Evolutionary conservation across 2,888 invertebrate genomes (phyloP).

Genomic region (Thumatha senex): DNA sequence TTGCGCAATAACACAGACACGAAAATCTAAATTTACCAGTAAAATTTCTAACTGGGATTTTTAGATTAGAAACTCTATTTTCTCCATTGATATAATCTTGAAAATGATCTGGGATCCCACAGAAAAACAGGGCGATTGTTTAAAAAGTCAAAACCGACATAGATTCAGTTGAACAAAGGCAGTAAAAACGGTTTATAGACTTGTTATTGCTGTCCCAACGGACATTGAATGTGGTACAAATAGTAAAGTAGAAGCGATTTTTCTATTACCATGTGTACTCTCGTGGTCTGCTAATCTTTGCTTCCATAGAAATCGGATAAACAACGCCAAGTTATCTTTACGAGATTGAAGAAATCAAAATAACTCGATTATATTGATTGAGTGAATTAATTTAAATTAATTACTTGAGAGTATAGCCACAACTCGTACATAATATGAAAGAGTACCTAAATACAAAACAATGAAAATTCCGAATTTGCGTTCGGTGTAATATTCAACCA

Average conservation of each 20-base stretch:
- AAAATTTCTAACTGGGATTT: conserved; percentile 17
- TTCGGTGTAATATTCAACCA: no score
- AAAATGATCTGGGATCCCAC: conserved; percentile 65
- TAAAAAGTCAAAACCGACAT: conserved; percentile 82
- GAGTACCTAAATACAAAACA: no score
- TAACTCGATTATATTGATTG: no score
- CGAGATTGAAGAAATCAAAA: no score
- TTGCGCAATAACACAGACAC: not conserved
- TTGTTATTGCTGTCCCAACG: conserved; percentile 80
- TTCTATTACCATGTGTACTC: no score
- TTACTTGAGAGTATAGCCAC: no score
- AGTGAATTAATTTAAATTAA: no score
- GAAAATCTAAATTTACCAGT: not conserved
- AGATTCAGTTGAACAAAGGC: conserved; percentile 82
- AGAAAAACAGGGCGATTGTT: conserved; percentile 81
- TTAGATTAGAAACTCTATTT: conserved; percentile 47
- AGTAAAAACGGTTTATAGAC: conserved; percentile 83
- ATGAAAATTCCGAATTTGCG: no score
- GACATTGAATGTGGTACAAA: conserved; percentile 56
- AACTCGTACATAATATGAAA: no score
- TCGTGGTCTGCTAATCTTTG: no score
- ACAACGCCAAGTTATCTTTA: no score
- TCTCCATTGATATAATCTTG: conserved; percentile 56
- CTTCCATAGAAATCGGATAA: no score
- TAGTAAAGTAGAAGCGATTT: conserved; percentile 7